Conservation (phyloP, 2,888 invertebrate genomes). For the Xestia xanthographa region DNA sequence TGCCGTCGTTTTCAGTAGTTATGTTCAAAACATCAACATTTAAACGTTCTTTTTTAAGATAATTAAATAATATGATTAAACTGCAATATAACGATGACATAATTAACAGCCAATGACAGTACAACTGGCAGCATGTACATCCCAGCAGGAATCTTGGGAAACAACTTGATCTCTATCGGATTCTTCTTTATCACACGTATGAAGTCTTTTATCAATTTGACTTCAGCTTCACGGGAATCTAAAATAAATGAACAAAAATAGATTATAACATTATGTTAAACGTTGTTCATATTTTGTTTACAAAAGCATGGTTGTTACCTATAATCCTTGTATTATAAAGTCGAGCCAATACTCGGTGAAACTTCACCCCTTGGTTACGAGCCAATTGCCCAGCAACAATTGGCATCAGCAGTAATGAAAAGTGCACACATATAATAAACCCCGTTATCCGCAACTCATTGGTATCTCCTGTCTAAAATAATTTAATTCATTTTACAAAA, state of each 20-base stretch:
- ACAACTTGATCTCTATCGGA: slow-evolving; percentile 30
- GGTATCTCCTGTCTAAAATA: not conserved
- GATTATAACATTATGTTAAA: too few species aligned
- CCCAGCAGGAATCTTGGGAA: slow-evolving; percentile 22
- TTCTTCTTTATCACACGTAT: slow-evolving; percentile 41
- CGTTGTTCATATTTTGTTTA: not conserved
- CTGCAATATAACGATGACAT: slow-evolving; percentile 33
- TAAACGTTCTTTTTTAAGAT: not conserved
- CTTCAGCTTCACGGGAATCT: slow-evolving; percentile 19
- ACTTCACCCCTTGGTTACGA: slow-evolving; percentile 22
- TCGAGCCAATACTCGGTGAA: slow-evolving; percentile 28
- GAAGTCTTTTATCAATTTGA: slow-evolving; percentile 33
- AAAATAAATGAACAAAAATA: not conserved
- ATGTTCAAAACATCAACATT: not conserved
- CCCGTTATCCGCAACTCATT: not conserved
- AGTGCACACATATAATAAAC: not conserved
- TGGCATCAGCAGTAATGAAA: slow-evolving; percentile 9
- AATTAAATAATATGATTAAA: slow-evolving; percentile 32
- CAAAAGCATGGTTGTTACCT: slow-evolving; percentile 17
- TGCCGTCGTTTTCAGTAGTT: not conserved
- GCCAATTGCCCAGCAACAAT: slow-evolving; percentile 32
- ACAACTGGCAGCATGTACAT: slow-evolving; percentile 27
- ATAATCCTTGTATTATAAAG: slow-evolving; percentile 24
- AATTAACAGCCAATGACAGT: slow-evolving; percentile 6
- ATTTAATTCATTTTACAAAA: not conserved